Conservation (phyloP, 2,888 invertebrate genomes). For the Trichopria drosophilae region DNA sequence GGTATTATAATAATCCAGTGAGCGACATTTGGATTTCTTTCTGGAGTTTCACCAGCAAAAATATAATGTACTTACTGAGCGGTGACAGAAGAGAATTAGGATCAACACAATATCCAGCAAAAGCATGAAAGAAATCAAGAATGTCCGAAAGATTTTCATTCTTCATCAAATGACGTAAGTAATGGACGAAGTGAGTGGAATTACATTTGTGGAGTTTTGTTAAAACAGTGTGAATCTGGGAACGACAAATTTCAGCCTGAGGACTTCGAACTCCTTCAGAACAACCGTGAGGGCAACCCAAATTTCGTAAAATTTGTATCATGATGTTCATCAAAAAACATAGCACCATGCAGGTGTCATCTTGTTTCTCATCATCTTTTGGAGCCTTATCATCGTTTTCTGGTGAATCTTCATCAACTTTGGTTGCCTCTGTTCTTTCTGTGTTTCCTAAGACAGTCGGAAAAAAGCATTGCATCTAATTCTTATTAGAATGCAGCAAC, state of each 20-base stretch:
- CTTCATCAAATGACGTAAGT: slow-evolving; percentile 75
- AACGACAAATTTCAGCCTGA: slow-evolving; percentile 86
- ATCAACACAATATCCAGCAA: slow-evolving; percentile 94
- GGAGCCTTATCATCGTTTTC: too few species aligned
- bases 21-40: too few species aligned
- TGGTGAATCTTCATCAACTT: too few species aligned
- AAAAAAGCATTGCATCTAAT: neutral
- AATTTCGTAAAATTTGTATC: slow-evolving; percentile 77
- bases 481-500: too few species aligned
- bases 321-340: slow-evolving; percentile 74
- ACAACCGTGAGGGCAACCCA: slow-evolving; percentile 96
- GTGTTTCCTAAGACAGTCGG: neutral
- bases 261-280: slow-evolving; percentile 76
- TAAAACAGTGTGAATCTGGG: slow-evolving; percentile 81
- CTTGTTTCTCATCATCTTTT: too few species aligned
- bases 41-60: neutral
- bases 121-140: slow-evolving; percentile 92
- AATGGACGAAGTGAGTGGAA: slow-evolving; percentile 67
- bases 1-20: too few species aligned
- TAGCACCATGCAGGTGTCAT: too few species aligned
- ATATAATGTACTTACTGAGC: slow-evolving; percentile 70
- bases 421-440: neutral
- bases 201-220: slow-evolving; percentile 74
- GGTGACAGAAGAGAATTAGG: slow-evolving; percentile 84
- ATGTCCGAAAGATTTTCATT: slow-evolving; percentile 78